A percentile compares a stretch with the other conserved stretches of the same genome.
Conservation (phyloP, 2,113 vertebrate species). For the Edolisoma coerulescens region DNA sequence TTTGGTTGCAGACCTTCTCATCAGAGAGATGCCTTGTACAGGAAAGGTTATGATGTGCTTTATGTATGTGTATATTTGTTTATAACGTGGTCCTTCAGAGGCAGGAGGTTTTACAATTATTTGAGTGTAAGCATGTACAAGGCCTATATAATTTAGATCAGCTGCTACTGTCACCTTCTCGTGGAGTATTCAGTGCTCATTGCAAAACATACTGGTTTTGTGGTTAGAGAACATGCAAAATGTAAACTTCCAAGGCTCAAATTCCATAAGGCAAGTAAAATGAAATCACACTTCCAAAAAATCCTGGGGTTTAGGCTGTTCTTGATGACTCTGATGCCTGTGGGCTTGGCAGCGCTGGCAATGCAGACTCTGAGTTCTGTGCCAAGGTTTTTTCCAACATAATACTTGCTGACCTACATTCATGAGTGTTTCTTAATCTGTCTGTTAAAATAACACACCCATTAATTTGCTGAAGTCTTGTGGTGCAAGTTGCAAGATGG, state of each 20-base stretch:
- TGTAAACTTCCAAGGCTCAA: neutral
- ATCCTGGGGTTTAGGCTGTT: neutral
- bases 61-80: neutral
- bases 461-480: conserved; percentile 35
- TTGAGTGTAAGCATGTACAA: neutral
- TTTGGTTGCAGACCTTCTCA: neutral
- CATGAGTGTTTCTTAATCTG: conserved; percentile 49
- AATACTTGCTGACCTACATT: conserved; percentile 60
- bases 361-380: neutral
- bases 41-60: neutral
- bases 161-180: neutral
- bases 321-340: neutral
- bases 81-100: neutral
- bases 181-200: neutral
- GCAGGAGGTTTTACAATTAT: neutral
- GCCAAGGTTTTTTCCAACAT: conserved; percentile 27
- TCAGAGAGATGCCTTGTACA: neutral
- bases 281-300: neutral
- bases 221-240: neutral
- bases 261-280: neutral
- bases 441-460: conserved; percentile 54
- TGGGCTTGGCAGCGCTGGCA: conserved; percentile 20
- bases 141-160: neutral
- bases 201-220: neutral
- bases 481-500: neutral